Base-by-base conservation (phyloP, 2,113 vertebrate genomes). In the Myrmecophaga tridactyla region DNA sequence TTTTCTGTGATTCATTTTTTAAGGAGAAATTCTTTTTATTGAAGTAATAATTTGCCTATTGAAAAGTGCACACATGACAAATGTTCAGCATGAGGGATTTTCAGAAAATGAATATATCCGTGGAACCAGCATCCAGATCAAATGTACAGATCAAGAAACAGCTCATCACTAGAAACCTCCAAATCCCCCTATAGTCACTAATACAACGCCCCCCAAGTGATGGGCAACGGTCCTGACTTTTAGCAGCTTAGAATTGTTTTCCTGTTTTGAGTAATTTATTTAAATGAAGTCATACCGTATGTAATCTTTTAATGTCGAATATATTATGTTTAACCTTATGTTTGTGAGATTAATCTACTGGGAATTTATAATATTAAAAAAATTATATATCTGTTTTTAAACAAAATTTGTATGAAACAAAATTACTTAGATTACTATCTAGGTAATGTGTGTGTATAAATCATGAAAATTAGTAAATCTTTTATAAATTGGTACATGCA, bases 1-100 rank as follows among this genome's bases (percentile, higher is more conserved):
- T 90, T 89, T 90, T 83, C 69, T 73, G 25, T 94, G 39, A 82
- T 76, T 80, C 34, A n/a, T 75, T 75, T 75, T 82, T 36, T 46
- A 85, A 43, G 17, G 23, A 29, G 80, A 92, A 80, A 89, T 43
- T 31, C 0, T 81, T 73, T 73, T 81, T 81, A 72, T 56, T 86
- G 17, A 76, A 82, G 11, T 77, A 39, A 81, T 25, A 4, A 70
- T 43, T 43, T 7, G 13, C n/a, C 20, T 86, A n/a, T 12, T 92
- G 9, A 83, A 90, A 87, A 90, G 41, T 58, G 8, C 14, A 29
- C 8, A 31, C 78, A 72, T 69, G 17, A 65, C n/a, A 91, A 86
- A 72, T 56, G 12, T 29, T 92, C 90, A 69, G 18, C 39, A 23
- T 77, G 62, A n/a, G 69, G 41, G 73, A 87, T 46, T 70, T 89